Conservation (phyloP, 2,797 vertebrate genomes). For the Odontamblyopus rebecca region DNA sequence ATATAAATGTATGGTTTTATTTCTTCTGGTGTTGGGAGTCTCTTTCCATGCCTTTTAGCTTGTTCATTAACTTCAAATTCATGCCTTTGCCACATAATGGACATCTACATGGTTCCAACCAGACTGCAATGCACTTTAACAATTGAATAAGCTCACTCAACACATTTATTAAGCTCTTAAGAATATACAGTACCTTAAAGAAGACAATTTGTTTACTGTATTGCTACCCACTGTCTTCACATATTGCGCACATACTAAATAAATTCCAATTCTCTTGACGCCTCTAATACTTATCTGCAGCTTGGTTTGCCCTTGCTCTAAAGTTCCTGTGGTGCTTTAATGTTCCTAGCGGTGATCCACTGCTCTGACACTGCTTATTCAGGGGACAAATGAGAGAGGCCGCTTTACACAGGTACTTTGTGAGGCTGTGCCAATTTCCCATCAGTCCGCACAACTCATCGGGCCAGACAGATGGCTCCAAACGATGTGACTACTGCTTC, state of each 20-base stretch:
- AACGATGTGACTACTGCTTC: constrained; percentile 67
- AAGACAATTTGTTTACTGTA: neutral
- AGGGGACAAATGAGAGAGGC: constrained; percentile 36
- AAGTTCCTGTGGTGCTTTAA: constrained; percentile 21
- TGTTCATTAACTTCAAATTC: neutral
- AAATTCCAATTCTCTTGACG: neutral
- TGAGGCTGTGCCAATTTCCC: constrained; percentile 50
- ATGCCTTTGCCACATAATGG: neutral
- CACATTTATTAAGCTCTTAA: neutral
- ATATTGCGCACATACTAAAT: neutral
- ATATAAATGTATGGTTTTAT: neutral
- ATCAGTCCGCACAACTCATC: constrained; percentile 39
- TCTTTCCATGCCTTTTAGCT: neutral
- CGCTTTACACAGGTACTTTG: constrained; percentile 53
- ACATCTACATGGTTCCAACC: neutral
- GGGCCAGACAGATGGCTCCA: constrained; percentile 67
- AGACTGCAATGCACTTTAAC: neutral
- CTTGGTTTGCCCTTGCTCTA: constrained; percentile 14
- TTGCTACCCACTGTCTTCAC: neutral
- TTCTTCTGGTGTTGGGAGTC: neutral
- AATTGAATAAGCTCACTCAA: neutral
- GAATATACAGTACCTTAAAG: neutral
- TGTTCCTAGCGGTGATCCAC: constrained; percentile 25
- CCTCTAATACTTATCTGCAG: neutral
- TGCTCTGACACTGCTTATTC: constrained; percentile 44